A percentile compares a stretch with the other conserved stretches of the same genome.
Conservation (phyloP, 2,113 vertebrate genomes). For the Xenopus laevis region DNA sequence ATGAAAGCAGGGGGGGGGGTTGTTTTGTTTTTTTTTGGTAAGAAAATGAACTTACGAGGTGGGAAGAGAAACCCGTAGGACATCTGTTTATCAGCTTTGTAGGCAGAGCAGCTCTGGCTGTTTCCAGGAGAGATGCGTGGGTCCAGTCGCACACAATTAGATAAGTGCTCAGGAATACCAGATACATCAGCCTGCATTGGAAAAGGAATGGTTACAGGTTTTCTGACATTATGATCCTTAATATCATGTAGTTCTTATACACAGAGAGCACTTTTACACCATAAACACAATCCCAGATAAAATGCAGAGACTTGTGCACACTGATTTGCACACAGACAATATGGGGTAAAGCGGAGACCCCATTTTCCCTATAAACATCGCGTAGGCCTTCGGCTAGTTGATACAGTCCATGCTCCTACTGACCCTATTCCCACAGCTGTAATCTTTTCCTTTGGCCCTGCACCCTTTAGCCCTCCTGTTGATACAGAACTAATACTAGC, state of each 20-base stretch:
- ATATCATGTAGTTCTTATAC: no score
- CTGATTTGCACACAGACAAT: neutral
- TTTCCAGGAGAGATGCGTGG: slow-evolving; percentile 77
- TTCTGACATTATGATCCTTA: no score
- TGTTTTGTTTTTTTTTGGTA: neutral
- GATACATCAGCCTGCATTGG: slow-evolving; percentile 76
- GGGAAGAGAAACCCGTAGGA: slow-evolving; percentile 88
- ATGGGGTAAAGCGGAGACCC: no score
- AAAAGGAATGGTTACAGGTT: neutral
- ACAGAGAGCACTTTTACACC: no score
- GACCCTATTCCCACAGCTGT: no score
- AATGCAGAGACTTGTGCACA: neutral
- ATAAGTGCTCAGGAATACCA: slow-evolving; percentile 74
- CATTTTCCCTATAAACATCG: no score
- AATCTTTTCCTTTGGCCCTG: no score
- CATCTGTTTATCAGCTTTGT: slow-evolving; percentile 82
- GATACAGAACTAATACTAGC: no score
- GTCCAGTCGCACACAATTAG: slow-evolving; percentile 82
- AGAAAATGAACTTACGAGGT: slow-evolving; percentile 75
- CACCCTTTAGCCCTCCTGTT: no score
- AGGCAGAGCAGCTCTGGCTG: slow-evolving; percentile 85
- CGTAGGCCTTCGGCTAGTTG: no score
- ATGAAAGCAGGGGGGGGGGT: no score
- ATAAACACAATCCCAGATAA: neutral
- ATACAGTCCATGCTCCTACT: no score